These are phyloP conservation scores for Andricus quercusramuli DNA, from an alignment of 2,888 invertebrate genomes.

Conservation along the genomic window DNA sequence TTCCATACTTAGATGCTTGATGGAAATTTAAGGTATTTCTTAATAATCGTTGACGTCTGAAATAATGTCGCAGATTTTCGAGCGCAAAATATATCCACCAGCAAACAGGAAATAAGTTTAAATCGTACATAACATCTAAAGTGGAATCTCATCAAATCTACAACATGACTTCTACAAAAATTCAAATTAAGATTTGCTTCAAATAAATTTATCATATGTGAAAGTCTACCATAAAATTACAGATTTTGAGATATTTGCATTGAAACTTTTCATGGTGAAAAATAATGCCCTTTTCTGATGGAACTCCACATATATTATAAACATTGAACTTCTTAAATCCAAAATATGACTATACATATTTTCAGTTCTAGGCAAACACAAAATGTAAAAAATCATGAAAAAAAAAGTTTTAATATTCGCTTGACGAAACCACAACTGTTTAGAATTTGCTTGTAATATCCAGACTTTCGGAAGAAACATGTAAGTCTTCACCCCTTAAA, in stretches of 20 bases:
- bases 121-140: no score
- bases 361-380: background rate
- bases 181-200: no score
- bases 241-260: no score
- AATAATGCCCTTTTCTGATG: no score
- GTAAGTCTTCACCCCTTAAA: background rate
- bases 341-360: background rate
- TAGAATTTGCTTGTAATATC: background rate
- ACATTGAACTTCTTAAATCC: background rate
- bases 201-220: no score
- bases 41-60: background rate
- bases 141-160: no score
- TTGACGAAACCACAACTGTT: background rate
- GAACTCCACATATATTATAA: background rate
- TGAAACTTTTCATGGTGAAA: no score
- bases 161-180: no score
- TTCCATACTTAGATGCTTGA: background rate
- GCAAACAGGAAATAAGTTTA: no score
- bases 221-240: no score
- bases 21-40: background rate
- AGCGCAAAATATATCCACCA: no score
- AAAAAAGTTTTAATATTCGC: background rate
- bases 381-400: background rate
- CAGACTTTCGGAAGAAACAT: background rate
- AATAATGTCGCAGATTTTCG: no score